These are phyloP conservation scores for Cosmorhoe ocellata DNA, from an alignment of 2,888 invertebrate genomes.

Conservation along the genomic window DNA sequence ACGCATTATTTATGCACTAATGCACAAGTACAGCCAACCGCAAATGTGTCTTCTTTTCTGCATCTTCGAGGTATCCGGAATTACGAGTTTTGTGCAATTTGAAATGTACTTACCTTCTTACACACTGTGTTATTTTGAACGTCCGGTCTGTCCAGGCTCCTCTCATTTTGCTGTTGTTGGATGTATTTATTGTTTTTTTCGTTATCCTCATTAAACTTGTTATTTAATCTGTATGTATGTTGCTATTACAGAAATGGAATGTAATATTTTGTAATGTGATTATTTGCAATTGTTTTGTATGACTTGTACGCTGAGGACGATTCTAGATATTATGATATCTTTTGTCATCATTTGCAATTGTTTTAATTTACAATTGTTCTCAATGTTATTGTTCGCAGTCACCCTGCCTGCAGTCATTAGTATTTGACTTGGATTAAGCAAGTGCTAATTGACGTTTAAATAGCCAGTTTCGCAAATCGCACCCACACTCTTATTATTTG, in stretches of 20 bases:
- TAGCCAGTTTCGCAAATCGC: constrained; percentile 56
- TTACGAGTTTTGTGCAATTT: constrained; percentile 31
- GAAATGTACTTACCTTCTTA: constrained; percentile 7
- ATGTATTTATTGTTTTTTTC: too few relatives aligned
- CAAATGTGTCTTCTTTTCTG: constrained; percentile 61
- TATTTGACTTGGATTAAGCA: constrained; percentile 38
- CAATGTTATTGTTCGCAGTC: constrained; percentile 2
- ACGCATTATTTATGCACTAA: constrained; percentile 70
- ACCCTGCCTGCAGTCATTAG: constrained; percentile 27
- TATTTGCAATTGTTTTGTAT: not conserved
- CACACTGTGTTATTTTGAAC: constrained; percentile 25
- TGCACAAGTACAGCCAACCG: constrained; percentile 61
- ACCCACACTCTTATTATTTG: constrained; percentile 59
- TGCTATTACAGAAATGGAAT: too few relatives aligned
- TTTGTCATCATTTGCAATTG: constrained; percentile 5
- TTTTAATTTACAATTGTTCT: constrained; percentile 13
- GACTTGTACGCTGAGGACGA: not conserved
- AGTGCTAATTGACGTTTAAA: constrained; percentile 48
- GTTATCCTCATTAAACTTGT: too few relatives aligned
- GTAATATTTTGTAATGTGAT: too few relatives aligned
- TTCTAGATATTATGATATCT: not conserved
- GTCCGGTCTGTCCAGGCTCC: constrained; percentile 14
- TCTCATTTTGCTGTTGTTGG: not conserved
- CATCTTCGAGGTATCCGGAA: constrained; percentile 31
- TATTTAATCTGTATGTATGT: too few relatives aligned